phyloP scores from a whole-genome alignment of 2,113 vertebrate species.

The Grantiella picta region DNA sequence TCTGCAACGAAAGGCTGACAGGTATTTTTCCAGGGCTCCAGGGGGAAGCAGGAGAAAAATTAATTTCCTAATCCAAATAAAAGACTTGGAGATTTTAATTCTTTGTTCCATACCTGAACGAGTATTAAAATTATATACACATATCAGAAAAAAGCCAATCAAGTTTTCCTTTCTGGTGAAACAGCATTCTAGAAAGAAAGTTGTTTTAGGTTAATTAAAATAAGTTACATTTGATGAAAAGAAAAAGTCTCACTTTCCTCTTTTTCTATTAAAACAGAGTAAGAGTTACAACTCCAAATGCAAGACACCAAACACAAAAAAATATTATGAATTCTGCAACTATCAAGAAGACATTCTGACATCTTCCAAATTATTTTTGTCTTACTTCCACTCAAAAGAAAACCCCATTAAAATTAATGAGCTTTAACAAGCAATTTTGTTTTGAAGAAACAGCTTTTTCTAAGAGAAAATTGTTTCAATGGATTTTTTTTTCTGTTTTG shows the following conservation, averaged over 20 bases:
- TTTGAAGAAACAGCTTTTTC: conserved; percentile 7
- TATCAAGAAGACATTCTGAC: conserved; percentile 2
- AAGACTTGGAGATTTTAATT: not conserved
- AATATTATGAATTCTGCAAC: not conserved
- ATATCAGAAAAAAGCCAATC: not conserved
- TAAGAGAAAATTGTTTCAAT: conserved; percentile 19
- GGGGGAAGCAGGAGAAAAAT: not conserved
- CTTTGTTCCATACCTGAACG: not conserved
- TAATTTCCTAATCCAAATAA: conserved; percentile 30
- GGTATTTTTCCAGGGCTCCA: not conserved
- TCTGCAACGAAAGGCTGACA: not conserved
- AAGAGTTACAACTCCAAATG: not conserved
- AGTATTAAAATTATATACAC: not conserved
- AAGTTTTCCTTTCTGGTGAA: not conserved
- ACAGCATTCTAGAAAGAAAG: not conserved
- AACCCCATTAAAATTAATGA: conserved; percentile 16
- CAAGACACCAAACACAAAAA: not conserved
- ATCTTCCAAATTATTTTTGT: conserved; percentile 26
- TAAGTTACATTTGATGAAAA: not conserved
- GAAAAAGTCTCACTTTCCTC: not conserved
- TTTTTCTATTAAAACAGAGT: not conserved
- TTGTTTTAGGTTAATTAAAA: conserved; percentile 1
- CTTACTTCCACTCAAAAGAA: not conserved
- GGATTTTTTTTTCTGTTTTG: not conserved
- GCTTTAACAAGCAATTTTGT: conserved; percentile 24